Evolutionary conservation across 2,113 vertebrate species (phyloP), one percentile per base, ranked within the genome.

Genomic region (Epinephelus cyanopodus): DNA sequence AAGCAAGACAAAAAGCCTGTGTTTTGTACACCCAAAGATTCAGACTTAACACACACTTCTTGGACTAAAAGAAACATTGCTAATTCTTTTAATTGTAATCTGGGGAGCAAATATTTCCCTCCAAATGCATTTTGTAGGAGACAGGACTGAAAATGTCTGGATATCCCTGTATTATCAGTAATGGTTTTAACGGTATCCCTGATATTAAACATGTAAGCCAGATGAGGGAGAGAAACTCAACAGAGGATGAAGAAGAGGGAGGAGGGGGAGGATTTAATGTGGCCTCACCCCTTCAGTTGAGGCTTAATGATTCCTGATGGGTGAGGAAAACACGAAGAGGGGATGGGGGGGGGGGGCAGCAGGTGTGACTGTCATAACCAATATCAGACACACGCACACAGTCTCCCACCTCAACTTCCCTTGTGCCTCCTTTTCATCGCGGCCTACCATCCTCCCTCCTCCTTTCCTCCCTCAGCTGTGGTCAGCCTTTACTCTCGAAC

Each of bases 311-410:
- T 42, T 81, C 54, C 25, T 87, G 85, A 90, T 81, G 69, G 81
- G 48, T 1, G 65, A 91, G 84, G 52, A 63, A 82, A 56, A 84
- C 91, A 63, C 8, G 69, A 89, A 84, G 53, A 81, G n/a, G 79
- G 93, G 91, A 79, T 93, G 58, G 83, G 91, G 80, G 83, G 91
- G 80, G 53, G 74, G 92, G 78, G 74, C 68, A 79, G 96, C 96
- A 97, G 96, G 96, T 97, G 96, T 95, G 95, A 93, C 95, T 96
- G 96, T 96, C 96, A 96, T 87, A 87, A 94, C 94, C 95, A 96
- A 96, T 97, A 95, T 74, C 74, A 68, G 69, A 86, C 65, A 68
- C 69, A 71, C 77, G 21, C 52, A 53, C 52, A 53, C 52, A 53
- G 4, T 73, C 33, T 39, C 67, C 64, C 50, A 70, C 54, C 45